Conservation (phyloP, 2,888 invertebrate species). For the Drosophila atripex region DNA sequence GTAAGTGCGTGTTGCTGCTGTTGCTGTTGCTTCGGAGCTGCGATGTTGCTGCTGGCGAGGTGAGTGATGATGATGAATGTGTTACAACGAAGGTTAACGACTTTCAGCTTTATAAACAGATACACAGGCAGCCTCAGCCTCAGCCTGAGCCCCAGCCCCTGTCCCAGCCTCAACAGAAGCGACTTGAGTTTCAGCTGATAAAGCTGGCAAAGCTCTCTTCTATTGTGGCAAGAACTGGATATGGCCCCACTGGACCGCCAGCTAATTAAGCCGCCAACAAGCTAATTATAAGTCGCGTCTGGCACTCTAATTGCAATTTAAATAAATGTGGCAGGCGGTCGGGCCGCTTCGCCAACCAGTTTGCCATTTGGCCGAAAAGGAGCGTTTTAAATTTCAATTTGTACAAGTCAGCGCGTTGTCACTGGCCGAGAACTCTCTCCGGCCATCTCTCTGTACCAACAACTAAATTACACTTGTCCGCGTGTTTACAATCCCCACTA, state of each 20-base stretch:
- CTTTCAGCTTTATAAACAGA: constrained; percentile 75
- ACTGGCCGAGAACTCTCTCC: constrained; percentile 51
- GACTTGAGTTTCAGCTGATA: constrained; percentile 62
- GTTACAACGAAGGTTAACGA: constrained; percentile 82
- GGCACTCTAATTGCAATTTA: constrained; percentile 70
- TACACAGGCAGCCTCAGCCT: constrained; percentile 21
- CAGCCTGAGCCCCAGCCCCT: constrained; percentile 8
- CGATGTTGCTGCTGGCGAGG: constrained; percentile 53
- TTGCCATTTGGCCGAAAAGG: constrained; percentile 67
- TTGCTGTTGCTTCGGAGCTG: constrained; percentile 43
- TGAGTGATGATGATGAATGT: constrained; percentile 81
- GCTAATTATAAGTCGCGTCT: constrained; percentile 69
- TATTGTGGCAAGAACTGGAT: constrained; percentile 41
- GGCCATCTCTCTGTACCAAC: constrained; percentile 49
- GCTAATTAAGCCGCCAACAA: constrained; percentile 76
- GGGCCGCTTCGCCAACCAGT: constrained; percentile 57
- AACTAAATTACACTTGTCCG: constrained; percentile 80
- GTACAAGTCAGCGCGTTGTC: constrained; percentile 75
- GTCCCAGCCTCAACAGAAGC: not conserved
- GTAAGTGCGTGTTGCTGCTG: constrained; percentile 51
- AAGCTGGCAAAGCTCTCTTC: constrained; percentile 35
- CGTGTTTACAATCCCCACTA: constrained; percentile 71
- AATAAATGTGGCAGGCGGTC: constrained; percentile 74
- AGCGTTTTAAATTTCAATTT: constrained; percentile 79
- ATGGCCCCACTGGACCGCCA: constrained; percentile 13